Base-by-base conservation (phyloP, 2,888 invertebrate species). In the Syrphus vitripennis region DNA sequence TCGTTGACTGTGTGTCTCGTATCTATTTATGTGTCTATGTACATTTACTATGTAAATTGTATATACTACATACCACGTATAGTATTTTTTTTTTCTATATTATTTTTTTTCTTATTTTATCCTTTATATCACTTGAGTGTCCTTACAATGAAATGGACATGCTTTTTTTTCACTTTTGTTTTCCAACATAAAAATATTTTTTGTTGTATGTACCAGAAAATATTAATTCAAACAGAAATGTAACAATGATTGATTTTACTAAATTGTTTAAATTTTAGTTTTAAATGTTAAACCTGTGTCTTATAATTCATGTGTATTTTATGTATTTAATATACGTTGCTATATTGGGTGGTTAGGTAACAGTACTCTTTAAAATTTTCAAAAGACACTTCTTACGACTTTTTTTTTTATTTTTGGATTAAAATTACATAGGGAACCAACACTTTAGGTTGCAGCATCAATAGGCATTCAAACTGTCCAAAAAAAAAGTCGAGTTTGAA, bases 21-120 rank as follows among this genome's bases (percentile, higher is more conserved):
- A 59, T 75, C 75, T 76, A 80, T 84, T 80, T 80, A 77, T 83
- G 71, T 82, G 77, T 50, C 82, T 82, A 82, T 82, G 82, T 76
- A 65, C 75, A 50, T 82, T 50, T 53, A 40, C 55, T 59, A 24
- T 71, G 71, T 77, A 53, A 50, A 67, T n/a, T 31, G 21, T 70
- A 79, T 45, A 63, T 72, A 45, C 50, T 59, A 83, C 34, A 57
- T 79, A 59, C 61, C 26, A 65, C 42, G 67, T 48, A 83, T 37
- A 55, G 29, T 16, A n/a, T 34, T 21, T 50, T 69, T 26, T 55
- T 53, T 55, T 5, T 45, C 12, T 37, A 26, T 42, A 61, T 70
- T 69, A 57, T 67, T 53, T 31, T 29, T 21, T 53, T 74, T 80
- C 34, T 61, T 59, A 53, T 75, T 81, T 67, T 72, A 42, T 72